phyloP scores from a whole-genome alignment of 2,113 vertebrate species.

The Clarias gariepinus region DNA sequence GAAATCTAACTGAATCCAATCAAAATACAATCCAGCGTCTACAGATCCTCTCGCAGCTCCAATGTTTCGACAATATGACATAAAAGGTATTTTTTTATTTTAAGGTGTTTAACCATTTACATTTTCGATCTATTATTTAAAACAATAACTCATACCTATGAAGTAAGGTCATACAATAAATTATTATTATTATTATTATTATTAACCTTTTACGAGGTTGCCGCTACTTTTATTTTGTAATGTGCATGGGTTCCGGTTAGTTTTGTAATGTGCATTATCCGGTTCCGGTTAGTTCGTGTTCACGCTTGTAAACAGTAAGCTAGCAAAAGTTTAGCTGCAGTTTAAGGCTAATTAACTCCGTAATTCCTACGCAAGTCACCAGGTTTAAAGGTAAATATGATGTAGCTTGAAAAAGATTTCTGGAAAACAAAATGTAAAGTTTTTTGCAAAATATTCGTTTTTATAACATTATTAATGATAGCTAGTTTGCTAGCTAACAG shows the following conservation, averaged over 20 bases:
- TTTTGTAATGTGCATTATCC: not conserved
- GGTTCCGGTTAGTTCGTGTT: constrained; percentile 27
- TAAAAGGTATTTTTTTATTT: not conserved
- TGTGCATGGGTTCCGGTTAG: constrained; percentile 20
- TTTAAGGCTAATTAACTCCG: not conserved
- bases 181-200: constrained; percentile 3
- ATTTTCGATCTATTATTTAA: not conserved
- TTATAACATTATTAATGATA: not conserved
- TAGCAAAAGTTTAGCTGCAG: not conserved
- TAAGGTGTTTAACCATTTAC: not conserved
- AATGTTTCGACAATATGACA: too few relatives aligned
- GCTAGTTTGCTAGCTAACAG: not conserved
- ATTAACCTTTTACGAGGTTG: not conserved
- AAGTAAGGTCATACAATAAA: not conserved
- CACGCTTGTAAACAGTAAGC: constrained; percentile 45
- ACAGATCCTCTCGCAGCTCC: too few relatives aligned
- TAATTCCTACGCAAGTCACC: not conserved
- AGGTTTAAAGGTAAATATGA: constrained; percentile 1
- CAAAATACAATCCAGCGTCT: too few relatives aligned
- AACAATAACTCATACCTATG: not conserved
- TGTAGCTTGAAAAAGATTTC: not conserved
- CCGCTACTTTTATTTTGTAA: constrained; percentile 1
- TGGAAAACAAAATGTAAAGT: not conserved
- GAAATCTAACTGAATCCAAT: too few relatives aligned
- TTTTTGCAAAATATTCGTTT: not conserved